phyloP scores from a whole-genome alignment of 2,888 invertebrate genomes.

The Dolichopus griseipennis region DNA sequence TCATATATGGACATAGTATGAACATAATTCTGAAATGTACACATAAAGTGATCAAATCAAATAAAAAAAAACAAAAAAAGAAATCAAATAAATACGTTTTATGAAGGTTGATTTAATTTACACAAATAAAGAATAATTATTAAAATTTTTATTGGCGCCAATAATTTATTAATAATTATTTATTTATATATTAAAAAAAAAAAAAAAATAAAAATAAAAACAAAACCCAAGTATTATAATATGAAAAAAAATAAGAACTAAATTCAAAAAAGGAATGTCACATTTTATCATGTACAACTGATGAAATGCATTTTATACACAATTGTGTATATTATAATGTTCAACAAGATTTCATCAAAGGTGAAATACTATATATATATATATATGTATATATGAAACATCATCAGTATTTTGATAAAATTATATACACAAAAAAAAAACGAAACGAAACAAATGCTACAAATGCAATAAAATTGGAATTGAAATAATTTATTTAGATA shows the following conservation, averaged over 20 bases:
- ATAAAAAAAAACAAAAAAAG: not conserved
- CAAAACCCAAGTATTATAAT: too few species aligned
- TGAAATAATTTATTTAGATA: not conserved
- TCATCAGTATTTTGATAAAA: not conserved
- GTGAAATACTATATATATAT: too few species aligned
- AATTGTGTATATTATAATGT: not conserved
- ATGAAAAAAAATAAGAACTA: not conserved
- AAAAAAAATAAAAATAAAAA: too few species aligned
- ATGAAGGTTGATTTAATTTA: constrained; percentile 3
- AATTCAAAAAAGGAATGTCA: not conserved
- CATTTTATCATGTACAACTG: not conserved
- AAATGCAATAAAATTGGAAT: not conserved
- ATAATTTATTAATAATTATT: constrained; percentile 5
- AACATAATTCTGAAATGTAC: not conserved
- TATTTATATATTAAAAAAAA: too few species aligned
- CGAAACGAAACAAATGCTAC: not conserved
- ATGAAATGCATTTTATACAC: not conserved
- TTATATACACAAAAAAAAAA: not conserved
- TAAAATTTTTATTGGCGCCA: constrained; percentile 5
- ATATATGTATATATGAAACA: too few species aligned
- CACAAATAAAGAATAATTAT: constrained; percentile 6
- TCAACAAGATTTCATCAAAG: too few species aligned
- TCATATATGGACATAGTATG: not conserved
- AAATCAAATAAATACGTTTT: not conserved
- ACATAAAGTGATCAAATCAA: not conserved